Evolutionary conservation across 2,888 invertebrate species (phyloP), one percentile per base, ranked within the genome.

Genomic region (Matsumyia berberina): DNA sequence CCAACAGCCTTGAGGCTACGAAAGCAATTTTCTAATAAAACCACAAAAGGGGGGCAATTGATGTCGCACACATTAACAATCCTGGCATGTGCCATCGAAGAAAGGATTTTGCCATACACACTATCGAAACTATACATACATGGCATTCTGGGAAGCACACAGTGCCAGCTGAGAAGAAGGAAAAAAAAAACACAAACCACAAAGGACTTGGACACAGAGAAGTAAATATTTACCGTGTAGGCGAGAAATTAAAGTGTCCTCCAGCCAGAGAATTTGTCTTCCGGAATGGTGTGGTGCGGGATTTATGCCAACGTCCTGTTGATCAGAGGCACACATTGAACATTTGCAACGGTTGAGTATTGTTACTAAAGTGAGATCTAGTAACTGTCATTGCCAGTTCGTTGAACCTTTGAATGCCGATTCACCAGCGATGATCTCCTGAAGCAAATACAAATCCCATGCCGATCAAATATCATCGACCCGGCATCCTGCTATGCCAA

Each of bases 11-110:
- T 4, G 24, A 1, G 55, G 80, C 60, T 37, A 74, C 46, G 46
- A 80, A 80, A 80, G 80, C 80, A 74, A 80, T 80, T 80, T 74
- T 62, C 74, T 31, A 62, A 62, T 46, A 74, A 74, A 80, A 44
- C 67, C 53, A 46, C 49, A 76, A 8, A 46, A 55, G n/a, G 29
- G 35, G 39, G 57, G 35, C 46, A 76, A 55, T 66, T 66, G 57
- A 24, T 39, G 46, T 33, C 46, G 35, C 29, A 53, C 51, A 51
- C 35, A 12, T 19, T 7, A 0, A 17, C 17, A 11, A 24, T 11
- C 6, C n/a, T 37, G 37, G 15, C 37, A 19, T 37, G 19, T 19
- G 19, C 9, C 39, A 24, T 7, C 12, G 64, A 5, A 35, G 29
- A 7, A 29, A 19, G n/a, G 39, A 0, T 37, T 51, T 39, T 53